phyloP scores from a whole-genome alignment of 2,113 vertebrate species.

The Choloepus hoffmanni region DNA sequence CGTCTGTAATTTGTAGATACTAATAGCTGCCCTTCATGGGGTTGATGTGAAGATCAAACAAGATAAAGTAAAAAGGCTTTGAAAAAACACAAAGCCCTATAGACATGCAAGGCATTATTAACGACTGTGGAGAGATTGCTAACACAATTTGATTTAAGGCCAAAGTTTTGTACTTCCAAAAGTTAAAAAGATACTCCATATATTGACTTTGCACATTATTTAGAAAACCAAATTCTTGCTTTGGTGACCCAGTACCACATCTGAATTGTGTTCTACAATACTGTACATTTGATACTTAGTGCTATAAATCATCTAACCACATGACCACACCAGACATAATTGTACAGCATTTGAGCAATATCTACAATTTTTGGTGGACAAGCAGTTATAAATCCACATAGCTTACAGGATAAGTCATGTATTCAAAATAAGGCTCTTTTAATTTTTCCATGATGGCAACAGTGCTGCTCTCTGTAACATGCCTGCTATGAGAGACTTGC shows the following conservation, averaged over 20 bases:
- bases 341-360: slow-evolving; percentile 54
- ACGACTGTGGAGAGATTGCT: slow-evolving; percentile 67
- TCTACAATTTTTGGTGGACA: slow-evolving; percentile 64
- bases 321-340: slow-evolving; percentile 43
- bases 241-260: slow-evolving; percentile 48
- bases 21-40: neutral
- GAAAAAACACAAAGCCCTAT: slow-evolving; percentile 60
- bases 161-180: slow-evolving; percentile 68
- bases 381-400: slow-evolving; percentile 65
- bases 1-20: slow-evolving; percentile 39
- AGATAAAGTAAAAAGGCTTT: slow-evolving; percentile 64
- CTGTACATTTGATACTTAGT: slow-evolving; percentile 64
- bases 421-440: neutral
- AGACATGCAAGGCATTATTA: slow-evolving; percentile 65
- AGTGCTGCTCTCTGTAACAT: neutral
- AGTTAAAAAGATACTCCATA: slow-evolving; percentile 60
- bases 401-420: slow-evolving; percentile 57
- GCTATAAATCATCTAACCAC: slow-evolving; percentile 65
- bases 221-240: slow-evolving; percentile 65
- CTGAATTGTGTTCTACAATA: slow-evolving; percentile 49
- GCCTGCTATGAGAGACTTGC: neutral
- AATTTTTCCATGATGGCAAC: slow-evolving; percentile 33
- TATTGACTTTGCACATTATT: slow-evolving; percentile 55
- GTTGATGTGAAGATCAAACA: slow-evolving; percentile 62
- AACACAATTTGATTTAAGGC: slow-evolving; percentile 62